Base-by-base conservation (phyloP, 2,113 vertebrate genomes). In the Chaetura pelagica region DNA sequence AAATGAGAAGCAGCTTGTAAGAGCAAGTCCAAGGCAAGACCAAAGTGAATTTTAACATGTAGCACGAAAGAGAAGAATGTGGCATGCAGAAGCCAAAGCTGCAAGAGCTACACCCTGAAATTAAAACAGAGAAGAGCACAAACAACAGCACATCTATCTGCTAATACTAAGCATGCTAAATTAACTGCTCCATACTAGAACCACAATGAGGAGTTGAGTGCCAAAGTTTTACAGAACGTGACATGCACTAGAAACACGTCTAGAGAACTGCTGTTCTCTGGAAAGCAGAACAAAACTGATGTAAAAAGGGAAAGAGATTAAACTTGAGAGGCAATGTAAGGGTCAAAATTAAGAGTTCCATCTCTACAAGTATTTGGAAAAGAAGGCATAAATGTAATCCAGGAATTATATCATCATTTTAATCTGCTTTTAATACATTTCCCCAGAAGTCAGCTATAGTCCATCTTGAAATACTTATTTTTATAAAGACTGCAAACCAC, bases 91-190 rank as follows among this genome's bases (percentile, higher is more conserved):
- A 32, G 29, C 19, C 48, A 30, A 63, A 84, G 63, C 44, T 74
- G 76, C 64, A 30, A n/a, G 9, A 82, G 48, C 44, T 76, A n/a
- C 51, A 61, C 24, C 46, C 63, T 55, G 20, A 38, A 59, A 42
- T 30, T 69, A 27, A 75, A 63, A 18, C 32, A 46, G 66, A 24
- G 27, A 46, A 44, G 68, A 81, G n/a, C 29, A 18, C 29, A 20
- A 29, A 42, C 7, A 15, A 29, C 1, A 1, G 54, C 69, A 54
- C 38, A 54, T 38, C 7, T 38, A 15, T 54, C 40, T 30, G 8
- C n/a, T 44, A 34, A 42, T 17, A 24, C 3, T 1, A 52, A 38
- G 0, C 22, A 58, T 0, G 0, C 29, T 62, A 7, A 34, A 76
- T 55, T 35, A 61, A 76, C 30, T 51, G 38, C 23, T 85, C 22